Evolutionary conservation across 30 jellyfish, hydroid and myxozoan genomes (phyloP).

Genomic region (Nemopilema nomurai): DNA sequence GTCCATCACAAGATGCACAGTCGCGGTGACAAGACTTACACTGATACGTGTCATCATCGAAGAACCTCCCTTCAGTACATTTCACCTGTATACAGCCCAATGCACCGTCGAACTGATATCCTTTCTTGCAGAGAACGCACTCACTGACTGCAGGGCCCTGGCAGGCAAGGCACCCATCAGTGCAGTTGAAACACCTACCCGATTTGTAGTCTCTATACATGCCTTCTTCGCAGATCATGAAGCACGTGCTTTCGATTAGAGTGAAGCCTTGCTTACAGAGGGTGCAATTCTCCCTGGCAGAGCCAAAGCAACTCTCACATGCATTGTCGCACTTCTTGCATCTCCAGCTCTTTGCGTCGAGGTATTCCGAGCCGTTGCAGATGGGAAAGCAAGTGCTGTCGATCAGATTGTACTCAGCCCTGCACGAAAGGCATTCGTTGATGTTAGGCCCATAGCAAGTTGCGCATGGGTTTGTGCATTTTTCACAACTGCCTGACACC

Average conservation of each 20-base stretch:
- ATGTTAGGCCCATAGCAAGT: constrained; percentile 66
- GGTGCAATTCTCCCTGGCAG: constrained; percentile 75
- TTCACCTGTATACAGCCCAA: constrained; percentile 45
- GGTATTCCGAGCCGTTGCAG: constrained; percentile 48
- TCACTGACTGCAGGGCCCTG: constrained; percentile 56
- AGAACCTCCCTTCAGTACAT: constrained; percentile 53
- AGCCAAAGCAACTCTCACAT: constrained; percentile 90
- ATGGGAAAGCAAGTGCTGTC: constrained; percentile 55
- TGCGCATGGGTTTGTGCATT: constrained; percentile 70
- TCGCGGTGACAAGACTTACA: constrained; percentile 66
- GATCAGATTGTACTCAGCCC: constrained; percentile 21
- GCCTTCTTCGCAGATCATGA: constrained; percentile 57
- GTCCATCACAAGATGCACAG: constrained; percentile 83
- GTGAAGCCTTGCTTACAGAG: constrained; percentile 66
- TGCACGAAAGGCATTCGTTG: constrained; percentile 81
- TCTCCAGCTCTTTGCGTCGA: constrained; percentile 36
- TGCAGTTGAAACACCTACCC: constrained; percentile 71
- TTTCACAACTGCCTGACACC: constrained; percentile 52
- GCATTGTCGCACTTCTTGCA: constrained; percentile 81
- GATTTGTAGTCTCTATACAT: constrained; percentile 55
- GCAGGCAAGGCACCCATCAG: constrained; percentile 67
- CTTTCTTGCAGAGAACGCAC: constrained; percentile 58
- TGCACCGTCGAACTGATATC: constrained; percentile 34
- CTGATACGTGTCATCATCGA: constrained; percentile 17
- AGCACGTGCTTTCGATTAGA: constrained; percentile 64